These are phyloP conservation scores for Chaitophorus viminalis DNA, from an alignment of 2,888 invertebrate genomes.

Conservation along the genomic window DNA sequence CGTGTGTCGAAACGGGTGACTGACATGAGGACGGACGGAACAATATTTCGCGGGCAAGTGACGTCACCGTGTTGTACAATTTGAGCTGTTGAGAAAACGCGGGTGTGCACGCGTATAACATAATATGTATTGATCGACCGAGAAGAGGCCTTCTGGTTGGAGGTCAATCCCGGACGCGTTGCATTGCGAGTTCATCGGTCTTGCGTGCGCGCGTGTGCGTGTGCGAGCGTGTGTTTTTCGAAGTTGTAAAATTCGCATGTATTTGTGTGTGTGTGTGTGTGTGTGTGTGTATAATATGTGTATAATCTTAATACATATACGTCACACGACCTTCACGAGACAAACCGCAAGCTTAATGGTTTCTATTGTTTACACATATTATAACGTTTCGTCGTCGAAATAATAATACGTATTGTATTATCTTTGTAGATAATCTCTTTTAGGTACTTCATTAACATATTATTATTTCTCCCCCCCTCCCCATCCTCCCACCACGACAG, in stretches of 20 bases:
- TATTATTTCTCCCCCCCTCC: background rate
- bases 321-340: conserved; percentile 49
- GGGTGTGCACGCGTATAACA: background rate
- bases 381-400: background rate
- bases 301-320: conserved; percentile 29
- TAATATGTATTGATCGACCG: conserved; percentile 29
- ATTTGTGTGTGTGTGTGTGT: background rate
- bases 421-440: background rate
- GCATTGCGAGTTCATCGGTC: conserved; percentile 50
- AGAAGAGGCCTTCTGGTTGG: background rate
- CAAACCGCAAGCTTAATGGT: background rate
- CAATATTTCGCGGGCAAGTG: background rate
- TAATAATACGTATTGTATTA: too few relatives aligned
- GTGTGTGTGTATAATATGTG: background rate
- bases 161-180: conserved; percentile 46
- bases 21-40: background rate
- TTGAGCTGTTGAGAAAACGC: background rate
- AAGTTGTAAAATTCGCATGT: conserved; percentile 7
- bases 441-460: background rate
- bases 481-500: background rate
- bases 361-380: conserved; percentile 15
- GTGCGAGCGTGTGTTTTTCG: background rate
- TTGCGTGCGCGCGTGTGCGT: background rate
- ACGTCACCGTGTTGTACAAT: background rate
- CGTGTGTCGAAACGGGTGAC: background rate